These are phyloP conservation scores for Drosophila neutralis DNA, from an alignment of 2,888 invertebrate species.

Conservation along the genomic window DNA sequence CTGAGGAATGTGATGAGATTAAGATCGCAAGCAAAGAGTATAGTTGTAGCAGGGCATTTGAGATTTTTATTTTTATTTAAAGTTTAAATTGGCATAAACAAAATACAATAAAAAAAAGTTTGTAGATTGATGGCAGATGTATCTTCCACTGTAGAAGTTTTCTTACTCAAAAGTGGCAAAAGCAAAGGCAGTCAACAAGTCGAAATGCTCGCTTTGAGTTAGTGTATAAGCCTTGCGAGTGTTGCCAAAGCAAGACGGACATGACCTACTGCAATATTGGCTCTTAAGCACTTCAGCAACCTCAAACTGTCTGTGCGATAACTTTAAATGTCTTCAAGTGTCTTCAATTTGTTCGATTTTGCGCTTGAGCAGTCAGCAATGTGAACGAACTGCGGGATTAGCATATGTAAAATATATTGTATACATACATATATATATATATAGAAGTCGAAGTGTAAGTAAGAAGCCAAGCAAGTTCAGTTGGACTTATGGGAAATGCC, in stretches of 20 bases:
- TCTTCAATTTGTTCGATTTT: conserved; percentile 17
- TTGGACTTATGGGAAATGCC: conserved; percentile 19
- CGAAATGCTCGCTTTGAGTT: background rate
- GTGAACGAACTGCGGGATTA: conserved; percentile 34
- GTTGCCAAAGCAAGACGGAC: conserved; percentile 35
- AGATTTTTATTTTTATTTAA: background rate
- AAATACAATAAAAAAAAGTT: background rate
- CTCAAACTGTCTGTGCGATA: conserved; percentile 46
- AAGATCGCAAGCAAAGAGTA: background rate
- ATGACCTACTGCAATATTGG: conserved; percentile 60
- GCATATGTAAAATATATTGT: background rate
- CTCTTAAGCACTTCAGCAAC: conserved; percentile 47
- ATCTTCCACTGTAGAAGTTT: background rate
- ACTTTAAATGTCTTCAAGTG: conserved; percentile 31
- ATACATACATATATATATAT: background rate
- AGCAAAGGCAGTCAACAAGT: background rate
- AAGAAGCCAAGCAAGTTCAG: conserved; percentile 45
- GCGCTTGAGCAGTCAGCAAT: conserved; percentile 43
- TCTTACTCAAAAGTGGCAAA: background rate
- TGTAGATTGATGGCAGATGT: background rate
- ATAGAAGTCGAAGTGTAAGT: background rate
- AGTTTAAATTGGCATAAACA: background rate
- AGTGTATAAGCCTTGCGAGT: conserved; percentile 31
- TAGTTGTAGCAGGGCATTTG: background rate
- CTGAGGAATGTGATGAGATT: background rate